Conservation (phyloP, 2,888 invertebrate genomes). For the Thalpophila matura region DNA sequence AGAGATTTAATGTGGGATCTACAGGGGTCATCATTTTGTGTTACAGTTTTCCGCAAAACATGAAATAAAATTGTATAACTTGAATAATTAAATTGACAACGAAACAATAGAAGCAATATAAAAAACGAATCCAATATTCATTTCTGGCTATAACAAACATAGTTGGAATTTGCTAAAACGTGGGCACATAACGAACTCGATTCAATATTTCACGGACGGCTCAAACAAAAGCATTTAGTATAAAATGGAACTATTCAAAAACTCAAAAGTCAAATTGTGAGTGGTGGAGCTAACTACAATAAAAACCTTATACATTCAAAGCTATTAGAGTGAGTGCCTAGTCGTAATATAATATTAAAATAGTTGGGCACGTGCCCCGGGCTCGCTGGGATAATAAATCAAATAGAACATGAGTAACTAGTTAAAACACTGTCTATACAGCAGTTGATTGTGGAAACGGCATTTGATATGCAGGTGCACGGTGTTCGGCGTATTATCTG, state of each 20-base stretch:
- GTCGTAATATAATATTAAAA: constrained; percentile 80
- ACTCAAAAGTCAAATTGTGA: constrained; percentile 65
- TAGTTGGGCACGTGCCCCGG: constrained; percentile 67
- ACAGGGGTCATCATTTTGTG: too few species aligned
- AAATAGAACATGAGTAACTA: constrained; percentile 71
- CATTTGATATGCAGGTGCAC: constrained; percentile 26
- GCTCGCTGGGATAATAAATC: constrained; percentile 70
- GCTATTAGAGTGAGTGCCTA: constrained; percentile 77
- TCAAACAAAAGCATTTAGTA: constrained; percentile 59
- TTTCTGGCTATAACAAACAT: constrained; percentile 28
- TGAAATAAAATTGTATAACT: not conserved
- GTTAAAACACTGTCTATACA: constrained; percentile 65
- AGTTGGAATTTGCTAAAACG: constrained; percentile 27
- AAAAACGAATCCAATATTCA: constrained; percentile 25
- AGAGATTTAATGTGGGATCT: too few species aligned
- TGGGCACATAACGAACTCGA: constrained; percentile 16
- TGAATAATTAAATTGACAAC: not conserved
- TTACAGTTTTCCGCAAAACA: not conserved
- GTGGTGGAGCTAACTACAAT: constrained; percentile 69
- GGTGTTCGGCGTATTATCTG: constrained; percentile 25
- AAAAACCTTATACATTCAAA: constrained; percentile 75
- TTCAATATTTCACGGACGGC: constrained; percentile 44
- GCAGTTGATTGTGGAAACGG: constrained; percentile 29
- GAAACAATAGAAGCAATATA: constrained; percentile 8
- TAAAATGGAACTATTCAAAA: constrained; percentile 60